A percentile compares a stretch with the other conserved stretches of the same genome.
Conservation (phyloP, 2,113 vertebrate genomes). For the Synchiropus splendidus region DNA sequence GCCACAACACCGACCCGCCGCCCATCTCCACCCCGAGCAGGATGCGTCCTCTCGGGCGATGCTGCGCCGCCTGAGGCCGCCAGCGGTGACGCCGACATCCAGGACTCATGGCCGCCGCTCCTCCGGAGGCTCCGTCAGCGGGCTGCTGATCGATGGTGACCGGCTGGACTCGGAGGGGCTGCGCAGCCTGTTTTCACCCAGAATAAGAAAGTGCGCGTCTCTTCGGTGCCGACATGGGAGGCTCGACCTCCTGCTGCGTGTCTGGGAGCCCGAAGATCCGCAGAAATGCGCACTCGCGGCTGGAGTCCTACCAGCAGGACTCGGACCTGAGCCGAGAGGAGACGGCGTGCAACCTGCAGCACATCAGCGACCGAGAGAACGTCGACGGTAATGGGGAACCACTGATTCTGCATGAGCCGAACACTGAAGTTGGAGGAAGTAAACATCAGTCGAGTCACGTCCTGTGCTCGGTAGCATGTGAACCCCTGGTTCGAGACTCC, state of each 20-base stretch:
- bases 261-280: conserved; percentile 46
- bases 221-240: conserved; percentile 30
- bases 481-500: no score
- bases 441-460: no score
- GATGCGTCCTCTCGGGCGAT: conserved; percentile 4
- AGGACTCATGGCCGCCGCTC: conserved; percentile 13
- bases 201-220: neutral
- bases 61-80: neutral
- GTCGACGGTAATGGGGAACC: conserved; percentile 34
- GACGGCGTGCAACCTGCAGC: conserved; percentile 47
- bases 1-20: conserved; percentile 2
- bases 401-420: neutral
- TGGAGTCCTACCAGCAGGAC: conserved; percentile 48
- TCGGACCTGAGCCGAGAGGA: conserved; percentile 51
- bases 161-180: conserved; percentile 5
- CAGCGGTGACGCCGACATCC: neutral
- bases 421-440: no score
- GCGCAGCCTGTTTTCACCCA: neutral
- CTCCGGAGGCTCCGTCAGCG: conserved; percentile 12
- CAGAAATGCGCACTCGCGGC: conserved; percentile 47
- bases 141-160: conserved; percentile 15
- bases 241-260: conserved; percentile 54
- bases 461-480: no score
- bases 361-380: conserved; percentile 62
- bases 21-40: neutral